These are phyloP conservation scores for Mastomys coucha DNA, from an alignment of 2,113 vertebrate species.

Conservation along the genomic window DNA sequence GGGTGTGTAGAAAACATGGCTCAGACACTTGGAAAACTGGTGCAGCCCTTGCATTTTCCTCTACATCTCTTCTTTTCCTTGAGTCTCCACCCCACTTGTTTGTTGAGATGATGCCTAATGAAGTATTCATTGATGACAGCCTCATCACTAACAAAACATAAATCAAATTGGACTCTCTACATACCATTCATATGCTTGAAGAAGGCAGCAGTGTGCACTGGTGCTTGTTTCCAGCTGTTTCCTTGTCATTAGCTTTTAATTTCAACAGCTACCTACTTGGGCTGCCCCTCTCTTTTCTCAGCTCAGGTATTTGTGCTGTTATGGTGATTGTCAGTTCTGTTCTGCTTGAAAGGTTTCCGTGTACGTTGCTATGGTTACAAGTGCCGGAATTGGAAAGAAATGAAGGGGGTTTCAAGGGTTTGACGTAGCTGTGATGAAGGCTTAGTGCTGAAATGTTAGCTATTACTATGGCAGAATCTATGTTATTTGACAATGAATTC, in stretches of 20 bases:
- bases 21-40: slow-evolving; percentile 23
- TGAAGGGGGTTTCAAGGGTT: slow-evolving; percentile 85
- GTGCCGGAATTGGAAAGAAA: slow-evolving; percentile 88
- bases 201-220: slow-evolving; percentile 57
- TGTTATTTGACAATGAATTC: slow-evolving; percentile 84
- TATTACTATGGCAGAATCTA: slow-evolving; percentile 84
- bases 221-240: slow-evolving; percentile 87
- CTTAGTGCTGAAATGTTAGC: slow-evolving; percentile 84
- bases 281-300: slow-evolving; percentile 77
- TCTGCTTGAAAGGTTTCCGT: slow-evolving; percentile 89
- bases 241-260: slow-evolving; percentile 90
- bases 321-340: slow-evolving; percentile 89
- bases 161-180: slow-evolving; percentile 60
- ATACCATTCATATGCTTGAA: slow-evolving; percentile 70
- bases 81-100: slow-evolving; percentile 70
- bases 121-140: slow-evolving; percentile 49
- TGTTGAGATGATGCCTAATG: slow-evolving; percentile 72
- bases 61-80: slow-evolving; percentile 79
- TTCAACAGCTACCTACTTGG: slow-evolving; percentile 86
- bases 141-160: slow-evolving; percentile 73
- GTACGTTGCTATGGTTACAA: slow-evolving; percentile 89
- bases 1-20: slow-evolving; percentile 14
- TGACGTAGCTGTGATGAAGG: slow-evolving; percentile 84
- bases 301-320: slow-evolving; percentile 86
- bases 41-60: slow-evolving; percentile 70